Evolutionary conservation across 2,113 vertebrate genomes (phyloP).

Genomic region (Rhagologus leucostigma): DNA sequence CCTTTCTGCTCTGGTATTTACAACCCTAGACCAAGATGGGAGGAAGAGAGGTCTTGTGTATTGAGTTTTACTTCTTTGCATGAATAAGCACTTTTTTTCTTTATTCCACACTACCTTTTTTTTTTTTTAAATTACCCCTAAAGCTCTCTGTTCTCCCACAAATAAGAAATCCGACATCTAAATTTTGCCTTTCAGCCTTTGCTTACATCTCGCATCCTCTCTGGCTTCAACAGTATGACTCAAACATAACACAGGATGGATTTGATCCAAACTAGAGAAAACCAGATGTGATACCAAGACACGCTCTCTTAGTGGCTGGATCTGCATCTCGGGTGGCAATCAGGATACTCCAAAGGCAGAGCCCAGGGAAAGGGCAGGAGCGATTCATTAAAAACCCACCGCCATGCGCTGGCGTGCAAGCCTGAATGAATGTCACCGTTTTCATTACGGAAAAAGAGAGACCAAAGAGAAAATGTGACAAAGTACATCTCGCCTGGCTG

Average conservation of each 20-base stretch:
- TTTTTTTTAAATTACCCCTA: not conserved
- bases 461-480: conserved; percentile 54
- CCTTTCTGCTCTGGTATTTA: not conserved
- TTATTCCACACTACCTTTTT: not conserved
- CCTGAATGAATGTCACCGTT: conserved; percentile 20
- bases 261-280: not conserved
- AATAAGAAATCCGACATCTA: not conserved
- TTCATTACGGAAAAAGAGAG: conserved; percentile 26
- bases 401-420: not conserved
- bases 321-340: not conserved
- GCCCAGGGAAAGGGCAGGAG: conserved; percentile 3
- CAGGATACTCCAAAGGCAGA: not conserved
- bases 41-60: not conserved
- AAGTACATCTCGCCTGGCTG: conserved; percentile 48
- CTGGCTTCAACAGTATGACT: not conserved
- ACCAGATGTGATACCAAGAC: not conserved
- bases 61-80: not conserved
- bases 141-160: not conserved
- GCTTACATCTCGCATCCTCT: not conserved
- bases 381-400: not conserved
- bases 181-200: not conserved
- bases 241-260: fast-evolving
- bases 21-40: not conserved
- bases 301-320: fast-evolving
- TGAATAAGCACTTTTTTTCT: not conserved